Base-by-base conservation (phyloP, 2,888 invertebrate species). In the Ophraella communa region DNA sequence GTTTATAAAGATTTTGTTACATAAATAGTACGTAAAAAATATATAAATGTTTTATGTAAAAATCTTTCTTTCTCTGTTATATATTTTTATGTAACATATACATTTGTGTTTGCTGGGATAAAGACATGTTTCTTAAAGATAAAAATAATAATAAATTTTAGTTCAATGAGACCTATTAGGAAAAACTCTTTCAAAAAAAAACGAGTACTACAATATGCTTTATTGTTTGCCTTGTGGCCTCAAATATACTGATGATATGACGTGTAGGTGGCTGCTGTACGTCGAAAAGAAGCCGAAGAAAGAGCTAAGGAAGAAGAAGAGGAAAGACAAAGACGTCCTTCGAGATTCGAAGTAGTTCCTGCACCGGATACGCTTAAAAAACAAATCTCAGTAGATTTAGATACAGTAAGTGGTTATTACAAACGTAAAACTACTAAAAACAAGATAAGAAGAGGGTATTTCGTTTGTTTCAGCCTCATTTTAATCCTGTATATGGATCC, bases 311-410 rank as follows among this genome's bases (percentile, higher is more conserved):
- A 87, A 69, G 86, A 87, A 67, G 86, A 87, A 67, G 84, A 86
- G 70, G 85, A 89, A 71, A 67, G 76, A 14, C 81, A 83, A 45
- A 83, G 94, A 39, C 81, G 94, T 42, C 93, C 94, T 0, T 93
- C 93, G 0, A 70, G 82, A 30, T 85, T 84, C 66, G 85, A 90
- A 84, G 91, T 91, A 30, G 89, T 90, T 0, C 94, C 94, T 0
- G 94, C 94, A 0, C 93, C 93, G 0, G 94, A 94, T 72, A 91
- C 92, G 78, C 83, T 93, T 1, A 67, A 78, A 14, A 76, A 72
- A 55, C 78, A 78, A 63, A 64, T 51, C 67, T 79, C 79, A 0
- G 79, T 79, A 62, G 79, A 79, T 60, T 65, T 80, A 83, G 65
- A 70, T 39, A 62, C 68, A 23, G 68, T 68, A 11, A 61, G 54